phyloP scores from a whole-genome alignment of 2,113 vertebrate genomes.

The Catharus fuscescens region DNA sequence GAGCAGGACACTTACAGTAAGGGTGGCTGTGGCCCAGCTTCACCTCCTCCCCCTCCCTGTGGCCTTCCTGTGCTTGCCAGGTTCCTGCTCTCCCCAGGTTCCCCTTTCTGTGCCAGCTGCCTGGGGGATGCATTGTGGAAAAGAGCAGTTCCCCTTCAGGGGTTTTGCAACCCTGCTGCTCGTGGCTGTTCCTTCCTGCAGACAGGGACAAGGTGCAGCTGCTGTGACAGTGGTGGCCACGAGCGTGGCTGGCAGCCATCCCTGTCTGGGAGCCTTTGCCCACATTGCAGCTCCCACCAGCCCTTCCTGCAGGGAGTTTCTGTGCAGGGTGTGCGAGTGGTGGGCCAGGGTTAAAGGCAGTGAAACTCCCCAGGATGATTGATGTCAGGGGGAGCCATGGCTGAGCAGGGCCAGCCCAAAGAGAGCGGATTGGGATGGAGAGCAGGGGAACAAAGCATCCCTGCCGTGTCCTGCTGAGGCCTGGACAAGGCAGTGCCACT shows the following conservation, averaged over 20 bases:
- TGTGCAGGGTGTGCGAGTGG: too few relatives aligned
- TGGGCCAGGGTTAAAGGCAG: neutral
- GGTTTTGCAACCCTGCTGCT: conserved; percentile 16
- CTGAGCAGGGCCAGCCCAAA: neutral
- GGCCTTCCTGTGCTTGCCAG: neutral
- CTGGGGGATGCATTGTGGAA: neutral
- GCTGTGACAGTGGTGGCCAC: neutral
- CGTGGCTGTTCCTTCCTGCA: neutral
- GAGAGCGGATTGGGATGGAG: rapidly evolving
- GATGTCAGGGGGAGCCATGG: neutral
- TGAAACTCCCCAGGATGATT: neutral
- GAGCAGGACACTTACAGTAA: neutral
- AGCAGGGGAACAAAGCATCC: neutral
- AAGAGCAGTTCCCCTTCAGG: neutral
- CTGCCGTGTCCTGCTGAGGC: neutral
- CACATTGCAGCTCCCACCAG: neutral
- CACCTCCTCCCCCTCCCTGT: neutral
- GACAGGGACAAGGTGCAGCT: neutral
- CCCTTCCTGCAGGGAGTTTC: neutral
- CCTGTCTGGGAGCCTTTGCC: neutral
- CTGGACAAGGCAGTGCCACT: neutral
- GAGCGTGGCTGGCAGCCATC: neutral
- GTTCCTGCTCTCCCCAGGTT: neutral
- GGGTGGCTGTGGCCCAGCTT: neutral
- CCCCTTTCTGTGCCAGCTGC: neutral